Evolutionary conservation across 1,140 invertebrate genomes (phyloP).

Genomic region (Prorops nasuta): DNA sequence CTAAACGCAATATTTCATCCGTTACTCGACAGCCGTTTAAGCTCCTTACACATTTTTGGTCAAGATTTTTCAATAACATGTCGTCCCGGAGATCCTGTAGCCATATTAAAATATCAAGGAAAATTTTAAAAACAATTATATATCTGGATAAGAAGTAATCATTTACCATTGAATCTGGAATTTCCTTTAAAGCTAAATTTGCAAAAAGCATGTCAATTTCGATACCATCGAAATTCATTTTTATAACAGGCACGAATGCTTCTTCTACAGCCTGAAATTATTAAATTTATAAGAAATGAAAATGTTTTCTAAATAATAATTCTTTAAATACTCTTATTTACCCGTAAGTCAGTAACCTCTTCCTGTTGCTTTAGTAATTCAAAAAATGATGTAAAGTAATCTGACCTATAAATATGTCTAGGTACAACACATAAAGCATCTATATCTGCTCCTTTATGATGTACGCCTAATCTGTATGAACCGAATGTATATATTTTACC

Average conservation of each 20-base stretch:
- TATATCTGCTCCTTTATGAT: constrained; percentile 97
- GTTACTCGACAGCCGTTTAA: constrained; percentile 98
- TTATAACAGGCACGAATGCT: constrained; percentile 98
- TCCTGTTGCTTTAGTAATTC: constrained; percentile 84
- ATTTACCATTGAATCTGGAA: constrained; percentile 69
- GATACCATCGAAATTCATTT: constrained; percentile 98
- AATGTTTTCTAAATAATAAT: not conserved
- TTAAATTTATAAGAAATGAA: constrained; percentile 24
- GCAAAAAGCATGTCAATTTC: constrained; percentile 99
- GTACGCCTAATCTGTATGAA: constrained; percentile 89
- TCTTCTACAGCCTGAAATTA: constrained; percentile 87
- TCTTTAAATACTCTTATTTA: no score
- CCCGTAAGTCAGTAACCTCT: constrained; percentile 82
- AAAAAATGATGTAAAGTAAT: constrained; percentile 95
- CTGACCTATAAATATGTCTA: constrained; percentile 86
- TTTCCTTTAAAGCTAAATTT: constrained; percentile 87
- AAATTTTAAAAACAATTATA: not conserved
- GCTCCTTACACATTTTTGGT: constrained; percentile 94
- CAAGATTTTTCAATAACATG: constrained; percentile 89
- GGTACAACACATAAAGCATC: constrained; percentile 98
- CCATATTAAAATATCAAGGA: constrained; percentile 11
- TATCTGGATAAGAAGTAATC: constrained; percentile 8
- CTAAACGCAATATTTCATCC: constrained; percentile 93
- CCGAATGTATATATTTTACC: constrained; percentile 99
- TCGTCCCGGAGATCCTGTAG: constrained; percentile 87